phyloP scores from a whole-genome alignment of 92 coral and sea anemone species.

The Parazoanthus atlanticus region DNA sequence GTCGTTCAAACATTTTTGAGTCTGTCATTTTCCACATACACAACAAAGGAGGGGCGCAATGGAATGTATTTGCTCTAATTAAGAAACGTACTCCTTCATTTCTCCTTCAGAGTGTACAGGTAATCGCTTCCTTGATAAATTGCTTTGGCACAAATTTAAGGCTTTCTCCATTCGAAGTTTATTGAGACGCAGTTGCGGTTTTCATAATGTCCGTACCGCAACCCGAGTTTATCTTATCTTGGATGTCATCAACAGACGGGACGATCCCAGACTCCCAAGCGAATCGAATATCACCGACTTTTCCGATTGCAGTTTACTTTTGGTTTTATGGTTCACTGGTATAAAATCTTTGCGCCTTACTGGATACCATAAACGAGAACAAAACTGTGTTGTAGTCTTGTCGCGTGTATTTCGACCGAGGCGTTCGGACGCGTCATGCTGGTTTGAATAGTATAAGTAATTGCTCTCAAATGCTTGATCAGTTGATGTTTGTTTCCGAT shows the following conservation, averaged over 20 bases:
- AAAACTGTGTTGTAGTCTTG: not conserved
- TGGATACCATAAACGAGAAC: not conserved
- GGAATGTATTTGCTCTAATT: conserved; percentile 34
- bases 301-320: conserved; percentile 7
- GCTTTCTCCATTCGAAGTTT: not conserved
- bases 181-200: conserved; percentile 2
- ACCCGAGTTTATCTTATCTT: not conserved
- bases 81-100: conserved; percentile 12
- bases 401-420: not conserved
- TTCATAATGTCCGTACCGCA: not conserved
- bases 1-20: not conserved
- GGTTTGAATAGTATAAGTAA: too few relatives aligned
- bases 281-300: conserved; percentile 10
- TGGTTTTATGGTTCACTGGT: not conserved
- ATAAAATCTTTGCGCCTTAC: not conserved
- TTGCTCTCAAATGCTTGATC: not conserved
- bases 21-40: conserved; percentile 24
- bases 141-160: not conserved
- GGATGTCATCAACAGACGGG: conserved; percentile 30
- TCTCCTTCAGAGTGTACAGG: not conserved
- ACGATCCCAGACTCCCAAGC: not conserved
- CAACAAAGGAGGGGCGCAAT: conserved; percentile 30
- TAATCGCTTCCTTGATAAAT: conserved; percentile 34
- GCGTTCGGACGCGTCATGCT: not conserved
- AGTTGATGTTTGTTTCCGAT: not conserved